These are phyloP conservation scores for Ormyrus rosae DNA, from an alignment of 2,888 invertebrate genomes.

Conservation along the genomic window DNA sequence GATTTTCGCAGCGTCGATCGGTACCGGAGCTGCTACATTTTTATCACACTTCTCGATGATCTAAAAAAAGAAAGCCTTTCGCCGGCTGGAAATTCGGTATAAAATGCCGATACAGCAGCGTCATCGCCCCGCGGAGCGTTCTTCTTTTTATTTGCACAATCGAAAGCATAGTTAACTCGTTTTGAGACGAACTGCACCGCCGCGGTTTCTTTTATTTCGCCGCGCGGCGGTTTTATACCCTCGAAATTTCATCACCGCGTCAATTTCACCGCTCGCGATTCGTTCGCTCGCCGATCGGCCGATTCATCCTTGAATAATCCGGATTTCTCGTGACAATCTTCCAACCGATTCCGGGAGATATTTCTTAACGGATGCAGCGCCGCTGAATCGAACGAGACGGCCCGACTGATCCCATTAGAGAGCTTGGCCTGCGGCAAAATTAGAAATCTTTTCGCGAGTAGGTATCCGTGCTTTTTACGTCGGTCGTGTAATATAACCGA, in stretches of 20 bases:
- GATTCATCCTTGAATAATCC: slow-evolving; percentile 24
- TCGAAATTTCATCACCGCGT: not conserved
- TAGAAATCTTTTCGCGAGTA: slow-evolving; percentile 13
- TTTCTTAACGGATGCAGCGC: slow-evolving; percentile 23
- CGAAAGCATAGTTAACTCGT: not conserved
- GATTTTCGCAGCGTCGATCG: too few relatives aligned
- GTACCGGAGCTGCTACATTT: too few relatives aligned
- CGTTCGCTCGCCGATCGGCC: not conserved
- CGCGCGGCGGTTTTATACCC: not conserved
- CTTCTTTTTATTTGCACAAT: not conserved
- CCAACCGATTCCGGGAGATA: slow-evolving; percentile 1
- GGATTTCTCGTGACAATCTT: slow-evolving; percentile 19
- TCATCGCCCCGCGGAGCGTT: not conserved
- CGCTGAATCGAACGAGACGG: not conserved
- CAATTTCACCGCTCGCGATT: not conserved
- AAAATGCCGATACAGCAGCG: too few relatives aligned
- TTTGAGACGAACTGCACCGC: not conserved
- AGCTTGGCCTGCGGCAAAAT: slow-evolving; percentile 10
- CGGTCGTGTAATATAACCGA: not conserved
- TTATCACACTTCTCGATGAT: too few relatives aligned
- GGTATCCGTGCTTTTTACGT: slow-evolving; percentile 1
- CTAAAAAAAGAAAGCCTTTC: too few relatives aligned
- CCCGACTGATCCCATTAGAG: slow-evolving; percentile 11
- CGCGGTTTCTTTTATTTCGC: not conserved
- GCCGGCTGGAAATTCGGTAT: too few relatives aligned